phyloP scores from a whole-genome alignment of 2,113 vertebrate genomes.

The Eublepharis macularius region DNA sequence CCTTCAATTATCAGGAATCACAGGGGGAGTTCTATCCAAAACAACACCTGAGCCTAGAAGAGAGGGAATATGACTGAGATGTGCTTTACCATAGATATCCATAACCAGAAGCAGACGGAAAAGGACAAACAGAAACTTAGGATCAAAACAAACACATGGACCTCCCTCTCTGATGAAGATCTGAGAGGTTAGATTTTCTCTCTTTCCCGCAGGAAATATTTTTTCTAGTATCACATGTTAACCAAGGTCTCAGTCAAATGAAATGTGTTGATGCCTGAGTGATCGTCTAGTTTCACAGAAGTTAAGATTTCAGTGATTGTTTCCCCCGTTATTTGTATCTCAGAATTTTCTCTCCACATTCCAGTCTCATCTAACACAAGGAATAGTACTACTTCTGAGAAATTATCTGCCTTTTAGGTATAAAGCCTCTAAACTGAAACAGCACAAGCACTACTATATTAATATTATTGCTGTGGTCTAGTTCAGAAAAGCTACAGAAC shows the following conservation, averaged over 20 bases:
- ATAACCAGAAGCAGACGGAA: not conserved
- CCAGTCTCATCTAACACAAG: conserved; percentile 31
- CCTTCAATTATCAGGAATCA: conserved; percentile 33
- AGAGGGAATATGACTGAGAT: not conserved
- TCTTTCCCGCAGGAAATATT: not conserved
- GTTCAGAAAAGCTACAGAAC: not conserved
- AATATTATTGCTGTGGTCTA: conserved; percentile 16
- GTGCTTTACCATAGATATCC: not conserved
- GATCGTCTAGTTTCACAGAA: not conserved
- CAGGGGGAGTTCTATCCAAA: conserved; percentile 29
- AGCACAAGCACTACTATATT: not conserved
- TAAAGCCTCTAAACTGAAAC: conserved; percentile 31
- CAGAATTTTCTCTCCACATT: conserved; percentile 23
- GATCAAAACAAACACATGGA: not conserved
- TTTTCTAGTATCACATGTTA: not conserved
- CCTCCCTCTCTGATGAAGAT: not conserved
- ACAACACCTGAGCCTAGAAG: conserved; percentile 34
- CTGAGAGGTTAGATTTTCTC: not conserved
- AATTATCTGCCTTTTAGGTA: conserved; percentile 1
- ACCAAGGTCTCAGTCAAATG: not conserved
- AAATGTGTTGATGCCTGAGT: not conserved
- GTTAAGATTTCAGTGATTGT: not conserved
- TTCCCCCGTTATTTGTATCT: conserved; percentile 38
- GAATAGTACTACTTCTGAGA: conserved; percentile 59
- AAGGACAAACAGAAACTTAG: not conserved